Conservation (phyloP, 2,888 invertebrate genomes). For the Caenorhabditis macrosperma region DNA sequence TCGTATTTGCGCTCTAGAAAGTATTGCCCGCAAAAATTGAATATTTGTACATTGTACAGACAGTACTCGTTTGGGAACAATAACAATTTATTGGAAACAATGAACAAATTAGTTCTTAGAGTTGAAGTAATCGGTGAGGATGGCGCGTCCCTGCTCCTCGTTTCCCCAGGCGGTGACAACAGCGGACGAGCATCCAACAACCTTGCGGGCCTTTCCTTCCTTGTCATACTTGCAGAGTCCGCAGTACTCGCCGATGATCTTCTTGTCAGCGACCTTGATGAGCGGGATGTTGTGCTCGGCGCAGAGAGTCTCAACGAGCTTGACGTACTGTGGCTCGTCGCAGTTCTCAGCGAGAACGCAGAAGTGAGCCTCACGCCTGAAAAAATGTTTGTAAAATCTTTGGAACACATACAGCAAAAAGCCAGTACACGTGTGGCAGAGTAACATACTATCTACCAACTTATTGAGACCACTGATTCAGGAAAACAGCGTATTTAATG, state of each 20-base stretch:
- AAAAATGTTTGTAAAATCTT: conserved; percentile 68
- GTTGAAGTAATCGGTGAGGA: conserved; percentile 94
- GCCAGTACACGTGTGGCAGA: conserved; percentile 65
- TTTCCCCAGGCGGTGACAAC: conserved; percentile 98
- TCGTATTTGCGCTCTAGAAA: neutral
- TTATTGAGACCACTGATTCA: conserved; percentile 4
- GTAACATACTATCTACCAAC: conserved; percentile 47
- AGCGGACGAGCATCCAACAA: conserved; percentile 95
- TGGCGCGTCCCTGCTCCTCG: conserved; percentile 94
- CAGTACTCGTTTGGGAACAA: conserved; percentile 14
- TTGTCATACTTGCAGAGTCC: conserved; percentile 99
- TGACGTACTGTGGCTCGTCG: conserved; percentile 97
- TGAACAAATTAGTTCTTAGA: conserved; percentile 68
- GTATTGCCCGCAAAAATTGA: conserved; percentile 20
- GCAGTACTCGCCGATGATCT: conserved; percentile 99
- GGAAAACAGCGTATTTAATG: conserved; percentile 7
- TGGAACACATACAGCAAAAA: conserved; percentile 52
- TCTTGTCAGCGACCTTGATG: conserved; percentile 96
- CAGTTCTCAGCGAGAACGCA: conserved; percentile 98
- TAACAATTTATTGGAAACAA: conserved; percentile 68
- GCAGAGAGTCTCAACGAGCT: conserved; percentile 96
- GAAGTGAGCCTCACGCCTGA: conserved; percentile 93
- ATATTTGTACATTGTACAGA: neutral
- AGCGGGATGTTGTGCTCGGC: conserved; percentile 98
- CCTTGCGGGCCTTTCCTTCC: conserved; percentile 97